Conservation (phyloP, 2,113 vertebrate genomes). For the human (Homo sapiens) region DNA sequence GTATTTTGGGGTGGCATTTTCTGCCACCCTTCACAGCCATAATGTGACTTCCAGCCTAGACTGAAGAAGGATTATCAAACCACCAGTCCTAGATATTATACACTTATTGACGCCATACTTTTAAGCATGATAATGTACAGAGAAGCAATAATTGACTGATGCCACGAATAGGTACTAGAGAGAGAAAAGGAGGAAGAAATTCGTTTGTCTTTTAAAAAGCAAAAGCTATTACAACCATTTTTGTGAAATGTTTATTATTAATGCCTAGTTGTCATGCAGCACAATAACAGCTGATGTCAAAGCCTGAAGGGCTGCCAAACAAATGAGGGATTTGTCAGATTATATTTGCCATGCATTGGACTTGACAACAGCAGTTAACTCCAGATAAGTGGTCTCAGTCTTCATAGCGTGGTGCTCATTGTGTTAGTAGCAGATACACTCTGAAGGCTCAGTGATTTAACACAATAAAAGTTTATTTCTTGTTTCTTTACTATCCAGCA, state of each 20-base stretch:
- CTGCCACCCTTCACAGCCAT: not conserved
- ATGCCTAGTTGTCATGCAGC: constrained; percentile 50
- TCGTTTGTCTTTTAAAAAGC: constrained; percentile 49
- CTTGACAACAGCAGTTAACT: constrained; percentile 63
- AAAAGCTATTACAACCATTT: constrained; percentile 34
- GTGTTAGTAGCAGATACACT: constrained; percentile 58
- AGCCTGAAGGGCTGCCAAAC: constrained; percentile 64
- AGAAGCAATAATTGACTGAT: constrained; percentile 29
- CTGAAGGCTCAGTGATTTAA: constrained; percentile 61
- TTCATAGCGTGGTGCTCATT: not conserved
- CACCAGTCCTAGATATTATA: not conserved
- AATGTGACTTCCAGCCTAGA: not conserved
- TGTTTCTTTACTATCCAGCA: not conserved
- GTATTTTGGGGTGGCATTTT: not conserved
- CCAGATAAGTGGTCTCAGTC: constrained; percentile 41
- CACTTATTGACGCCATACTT: not conserved
- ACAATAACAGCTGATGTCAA: constrained; percentile 59
- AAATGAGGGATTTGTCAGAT: constrained; percentile 73
- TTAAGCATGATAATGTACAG: not conserved
- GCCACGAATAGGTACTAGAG: not conserved
- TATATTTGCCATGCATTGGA: constrained; percentile 43
- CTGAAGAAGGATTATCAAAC: not conserved
- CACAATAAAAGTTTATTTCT: constrained; percentile 54
- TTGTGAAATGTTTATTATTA: constrained; percentile 62
- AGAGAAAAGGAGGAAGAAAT: constrained; percentile 7